Conservation (phyloP, 2,797 vertebrate species). For the Notamacropus eugenii region DNA sequence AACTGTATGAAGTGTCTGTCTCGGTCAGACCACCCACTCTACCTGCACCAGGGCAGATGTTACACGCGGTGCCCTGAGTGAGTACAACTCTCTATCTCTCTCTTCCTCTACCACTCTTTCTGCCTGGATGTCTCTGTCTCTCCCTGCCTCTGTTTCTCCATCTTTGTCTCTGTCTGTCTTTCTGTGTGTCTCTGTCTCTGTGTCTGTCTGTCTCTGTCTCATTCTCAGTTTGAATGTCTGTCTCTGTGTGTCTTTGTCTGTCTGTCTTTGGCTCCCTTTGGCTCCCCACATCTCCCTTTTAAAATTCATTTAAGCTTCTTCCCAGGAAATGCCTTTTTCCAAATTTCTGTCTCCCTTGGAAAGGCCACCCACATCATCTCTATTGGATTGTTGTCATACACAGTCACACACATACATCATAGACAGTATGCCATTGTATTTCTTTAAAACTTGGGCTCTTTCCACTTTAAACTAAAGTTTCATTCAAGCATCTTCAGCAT, state of each 20-base stretch:
- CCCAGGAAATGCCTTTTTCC: neutral
- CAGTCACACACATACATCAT: neutral
- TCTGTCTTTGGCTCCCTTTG: neutral
- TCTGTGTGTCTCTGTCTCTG: neutral
- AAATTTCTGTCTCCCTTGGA: neutral
- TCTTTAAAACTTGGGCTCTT: neutral
- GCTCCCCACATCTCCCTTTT: neutral
- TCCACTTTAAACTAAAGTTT: neutral
- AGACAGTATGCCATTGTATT: neutral
- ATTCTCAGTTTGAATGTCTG: neutral
- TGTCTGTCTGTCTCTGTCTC: neutral
- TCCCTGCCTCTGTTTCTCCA: too few relatives aligned
- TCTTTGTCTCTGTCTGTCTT: neutral
- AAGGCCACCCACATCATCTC: fast-evolving
- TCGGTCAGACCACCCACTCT: constrained; percentile 68
- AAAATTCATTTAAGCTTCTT: neutral
- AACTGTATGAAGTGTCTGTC: constrained; percentile 87
- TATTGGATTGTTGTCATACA: neutral
- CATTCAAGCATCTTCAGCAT: neutral
- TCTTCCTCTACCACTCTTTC: neutral
- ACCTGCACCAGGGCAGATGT: constrained; percentile 90
- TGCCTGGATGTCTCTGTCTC: neutral
- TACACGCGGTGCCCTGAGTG: constrained; percentile 89
- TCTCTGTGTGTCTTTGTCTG: neutral
- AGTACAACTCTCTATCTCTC: constrained; percentile 43